phyloP scores from a whole-genome alignment of 2,888 invertebrate genomes.

The Allolobophora icterica region DNA sequence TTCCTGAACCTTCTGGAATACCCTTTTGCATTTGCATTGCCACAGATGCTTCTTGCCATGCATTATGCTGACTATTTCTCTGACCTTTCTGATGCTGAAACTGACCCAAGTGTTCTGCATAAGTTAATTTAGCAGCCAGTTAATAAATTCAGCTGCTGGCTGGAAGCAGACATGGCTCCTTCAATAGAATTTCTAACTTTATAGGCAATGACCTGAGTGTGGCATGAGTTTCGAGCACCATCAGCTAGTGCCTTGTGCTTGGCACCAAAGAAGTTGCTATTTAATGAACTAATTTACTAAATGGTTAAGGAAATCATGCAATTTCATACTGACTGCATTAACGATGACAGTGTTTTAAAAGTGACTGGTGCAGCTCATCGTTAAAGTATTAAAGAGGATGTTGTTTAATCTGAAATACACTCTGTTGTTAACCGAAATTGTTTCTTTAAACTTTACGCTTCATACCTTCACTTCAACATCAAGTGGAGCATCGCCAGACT shows the following conservation, averaged over 20 bases:
- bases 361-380: too few species aligned
- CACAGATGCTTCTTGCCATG: not conserved
- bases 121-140: not conserved
- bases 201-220: too few species aligned
- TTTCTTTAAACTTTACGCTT: not conserved
- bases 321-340: not conserved
- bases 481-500: slow-evolving; percentile 37
- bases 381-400: too few species aligned
- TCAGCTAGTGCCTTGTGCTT: too few species aligned
- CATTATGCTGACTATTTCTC: not conserved
- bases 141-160: not conserved
- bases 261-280: too few species aligned
- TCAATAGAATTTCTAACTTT: not conserved
- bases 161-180: not conserved
- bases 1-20: too few species aligned
- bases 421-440: not conserved
- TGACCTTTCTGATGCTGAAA: not conserved
- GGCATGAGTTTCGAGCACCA: too few species aligned
- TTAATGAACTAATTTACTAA: too few species aligned
- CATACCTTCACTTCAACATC: slow-evolving; percentile 41
- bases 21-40: too few species aligned
- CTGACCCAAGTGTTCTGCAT: not conserved
- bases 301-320: not conserved
- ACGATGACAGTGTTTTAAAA: too few species aligned
- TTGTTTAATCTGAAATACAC: not conserved